Percentiles rank a stretch among this genome's conserved stretches.
Conservation (phyloP, 2,888 invertebrate genomes). For the Sinotaia quadrata region DNA sequence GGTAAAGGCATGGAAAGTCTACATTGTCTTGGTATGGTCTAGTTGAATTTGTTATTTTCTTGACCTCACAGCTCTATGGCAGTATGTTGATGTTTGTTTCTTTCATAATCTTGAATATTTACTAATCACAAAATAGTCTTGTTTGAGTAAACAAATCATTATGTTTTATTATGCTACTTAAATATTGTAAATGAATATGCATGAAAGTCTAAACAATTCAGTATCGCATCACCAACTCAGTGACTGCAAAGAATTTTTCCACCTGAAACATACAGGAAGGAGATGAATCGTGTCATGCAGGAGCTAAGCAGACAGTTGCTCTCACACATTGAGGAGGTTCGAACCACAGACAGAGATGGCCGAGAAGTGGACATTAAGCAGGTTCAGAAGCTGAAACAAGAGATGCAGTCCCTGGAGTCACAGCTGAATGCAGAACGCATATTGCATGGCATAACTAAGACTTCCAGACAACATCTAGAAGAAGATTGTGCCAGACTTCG, state of each 20-base stretch:
- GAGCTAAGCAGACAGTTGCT: conserved; percentile 61
- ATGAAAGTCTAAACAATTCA: too few relatives aligned
- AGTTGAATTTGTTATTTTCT: too few relatives aligned
- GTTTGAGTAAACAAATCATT: too few relatives aligned
- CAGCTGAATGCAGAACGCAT: conserved; percentile 64
- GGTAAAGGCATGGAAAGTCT: too few relatives aligned
- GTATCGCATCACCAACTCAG: neutral
- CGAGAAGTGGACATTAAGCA: conserved; percentile 42
- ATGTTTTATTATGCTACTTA: too few relatives aligned
- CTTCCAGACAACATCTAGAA: conserved; percentile 59
- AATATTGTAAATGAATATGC: too few relatives aligned
- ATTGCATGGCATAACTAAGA: conserved; percentile 63
- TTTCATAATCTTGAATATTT: too few relatives aligned
- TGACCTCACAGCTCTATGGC: too few relatives aligned
- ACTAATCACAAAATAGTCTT: too few relatives aligned
- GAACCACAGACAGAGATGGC: conserved; percentile 34
- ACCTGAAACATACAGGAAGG: conserved; percentile 45
- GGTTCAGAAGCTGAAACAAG: conserved; percentile 48
- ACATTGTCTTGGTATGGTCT: too few relatives aligned
- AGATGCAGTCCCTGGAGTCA: conserved; percentile 54
- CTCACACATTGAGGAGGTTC: conserved; percentile 53
- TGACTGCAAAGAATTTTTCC: neutral
- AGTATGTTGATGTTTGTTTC: too few relatives aligned
- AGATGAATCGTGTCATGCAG: conserved; percentile 63
- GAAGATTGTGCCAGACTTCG: conserved; percentile 64